Conservation (phyloP, 1,140 invertebrate genomes). For the Hestina assimilis region DNA sequence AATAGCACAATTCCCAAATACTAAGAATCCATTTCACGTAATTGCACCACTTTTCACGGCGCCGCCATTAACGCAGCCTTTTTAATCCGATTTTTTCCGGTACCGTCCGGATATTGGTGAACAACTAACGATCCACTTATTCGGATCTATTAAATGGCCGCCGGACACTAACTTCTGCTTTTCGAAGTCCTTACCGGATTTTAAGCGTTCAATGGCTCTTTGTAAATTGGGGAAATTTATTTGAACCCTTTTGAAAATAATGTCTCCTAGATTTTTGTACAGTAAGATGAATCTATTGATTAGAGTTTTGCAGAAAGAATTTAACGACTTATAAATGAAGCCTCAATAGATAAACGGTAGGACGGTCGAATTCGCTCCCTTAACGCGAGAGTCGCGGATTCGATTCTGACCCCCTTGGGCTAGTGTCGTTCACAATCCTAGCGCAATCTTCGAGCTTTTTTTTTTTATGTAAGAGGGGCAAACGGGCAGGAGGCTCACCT, state of each 20-base stretch:
- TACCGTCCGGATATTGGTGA: constrained; percentile 58
- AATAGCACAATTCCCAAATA: too few species aligned
- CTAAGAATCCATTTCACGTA: constrained; percentile 59
- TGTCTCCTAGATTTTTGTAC: neutral
- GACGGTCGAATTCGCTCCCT: too few species aligned
- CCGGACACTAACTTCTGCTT: constrained; percentile 59
- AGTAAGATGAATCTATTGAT: too few species aligned
- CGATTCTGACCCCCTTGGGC: too few species aligned
- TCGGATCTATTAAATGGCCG: constrained; percentile 61
- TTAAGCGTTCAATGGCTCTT: constrained; percentile 32
- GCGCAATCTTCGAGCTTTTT: too few species aligned
- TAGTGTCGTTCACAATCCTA: too few species aligned
- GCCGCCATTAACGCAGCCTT: constrained; percentile 59
- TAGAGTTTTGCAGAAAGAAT: too few species aligned
- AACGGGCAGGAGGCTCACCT: too few species aligned
- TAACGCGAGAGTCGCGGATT: too few species aligned
- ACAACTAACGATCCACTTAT: constrained; percentile 64
- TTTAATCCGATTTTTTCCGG: constrained; percentile 65
- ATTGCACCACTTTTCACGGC: constrained; percentile 66
- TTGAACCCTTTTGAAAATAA: neutral
- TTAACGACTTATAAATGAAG: too few species aligned
- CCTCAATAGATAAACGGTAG: too few species aligned
- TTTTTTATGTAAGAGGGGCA: too few species aligned
- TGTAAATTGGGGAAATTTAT: constrained; percentile 21
- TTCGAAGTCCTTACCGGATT: constrained; percentile 33